phyloP scores from a whole-genome alignment of 2,888 invertebrate species.

The Microctonus hyperodae region DNA sequence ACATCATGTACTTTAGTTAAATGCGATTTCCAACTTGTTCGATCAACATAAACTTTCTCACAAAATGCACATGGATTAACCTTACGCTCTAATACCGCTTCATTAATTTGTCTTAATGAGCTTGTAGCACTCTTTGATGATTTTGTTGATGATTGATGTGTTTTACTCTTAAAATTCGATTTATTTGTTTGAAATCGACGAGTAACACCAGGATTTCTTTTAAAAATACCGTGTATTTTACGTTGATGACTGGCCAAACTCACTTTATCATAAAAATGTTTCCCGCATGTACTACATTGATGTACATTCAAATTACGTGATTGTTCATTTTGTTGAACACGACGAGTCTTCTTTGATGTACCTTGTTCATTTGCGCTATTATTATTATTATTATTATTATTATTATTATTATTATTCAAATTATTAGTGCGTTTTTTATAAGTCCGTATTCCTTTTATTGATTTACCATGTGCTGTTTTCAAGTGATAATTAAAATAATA shows the following conservation, averaged over 20 bases:
- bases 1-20: neutral
- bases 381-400: neutral
- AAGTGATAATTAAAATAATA: constrained; percentile 20
- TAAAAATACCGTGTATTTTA: constrained; percentile 19
- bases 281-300: constrained; percentile 19
- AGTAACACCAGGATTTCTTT: neutral
- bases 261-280: neutral
- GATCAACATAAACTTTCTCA: neutral
- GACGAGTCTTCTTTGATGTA: neutral
- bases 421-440: constrained; percentile 2
- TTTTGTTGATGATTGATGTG: neutral
- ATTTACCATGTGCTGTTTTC: constrained; percentile 5
- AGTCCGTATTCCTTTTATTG: neutral
- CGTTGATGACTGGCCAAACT: constrained; percentile 7
- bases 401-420: neutral
- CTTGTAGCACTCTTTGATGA: neutral
- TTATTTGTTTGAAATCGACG: neutral
- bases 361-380: neutral
- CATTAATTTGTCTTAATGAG: no score
- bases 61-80: neutral
- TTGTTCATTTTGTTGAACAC: neutral
- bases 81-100: neutral
- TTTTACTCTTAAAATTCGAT: neutral
- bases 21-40: neutral
- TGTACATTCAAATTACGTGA: constrained; percentile 8